These are phyloP conservation scores for Dasysyrphus albostriatus DNA, from an alignment of 2,888 invertebrate genomes.

Conservation along the genomic window DNA sequence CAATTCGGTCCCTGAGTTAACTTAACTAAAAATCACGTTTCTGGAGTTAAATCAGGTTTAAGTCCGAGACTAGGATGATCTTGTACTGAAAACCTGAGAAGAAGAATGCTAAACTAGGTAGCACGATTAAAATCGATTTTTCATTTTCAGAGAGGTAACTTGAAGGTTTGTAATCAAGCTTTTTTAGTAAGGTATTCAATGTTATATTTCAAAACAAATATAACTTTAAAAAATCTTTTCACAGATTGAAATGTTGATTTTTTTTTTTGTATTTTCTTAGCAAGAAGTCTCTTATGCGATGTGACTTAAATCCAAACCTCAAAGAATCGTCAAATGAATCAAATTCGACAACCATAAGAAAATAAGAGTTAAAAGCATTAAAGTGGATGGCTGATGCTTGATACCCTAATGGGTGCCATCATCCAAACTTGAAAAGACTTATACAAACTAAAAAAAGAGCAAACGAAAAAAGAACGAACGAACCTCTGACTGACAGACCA, in stretches of 20 bases:
- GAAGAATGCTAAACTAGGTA: too few species aligned
- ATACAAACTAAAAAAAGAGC: neutral
- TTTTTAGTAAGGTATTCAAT: too few species aligned
- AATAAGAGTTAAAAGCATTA: conserved; percentile 45
- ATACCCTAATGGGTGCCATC: conserved; percentile 38
- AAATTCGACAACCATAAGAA: conserved; percentile 38
- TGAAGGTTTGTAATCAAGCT: too few species aligned
- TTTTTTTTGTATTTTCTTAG: neutral
- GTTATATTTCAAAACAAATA: too few species aligned
- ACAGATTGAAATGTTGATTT: neutral
- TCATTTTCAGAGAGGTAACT: too few species aligned
- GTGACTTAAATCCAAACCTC: neutral
- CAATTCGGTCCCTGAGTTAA: too few species aligned
- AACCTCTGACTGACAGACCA: conserved; percentile 46
- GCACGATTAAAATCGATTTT: too few species aligned
- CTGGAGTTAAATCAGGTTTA: too few species aligned
- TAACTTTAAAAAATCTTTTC: neutral
- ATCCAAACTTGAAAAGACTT: conserved; percentile 16
- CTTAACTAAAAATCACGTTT: too few species aligned
- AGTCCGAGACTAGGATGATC: too few species aligned
- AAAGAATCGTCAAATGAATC: conserved; percentile 33
- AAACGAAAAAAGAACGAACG: neutral
- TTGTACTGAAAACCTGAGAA: too few species aligned
- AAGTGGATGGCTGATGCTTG: conserved; percentile 11
- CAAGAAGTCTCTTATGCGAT: neutral